Percentiles rank a stretch among this genome's conserved stretches.
phyloP scores from a whole-genome alignment of 2,113 vertebrate genomes.

The Rhizomys pruinosus region DNA sequence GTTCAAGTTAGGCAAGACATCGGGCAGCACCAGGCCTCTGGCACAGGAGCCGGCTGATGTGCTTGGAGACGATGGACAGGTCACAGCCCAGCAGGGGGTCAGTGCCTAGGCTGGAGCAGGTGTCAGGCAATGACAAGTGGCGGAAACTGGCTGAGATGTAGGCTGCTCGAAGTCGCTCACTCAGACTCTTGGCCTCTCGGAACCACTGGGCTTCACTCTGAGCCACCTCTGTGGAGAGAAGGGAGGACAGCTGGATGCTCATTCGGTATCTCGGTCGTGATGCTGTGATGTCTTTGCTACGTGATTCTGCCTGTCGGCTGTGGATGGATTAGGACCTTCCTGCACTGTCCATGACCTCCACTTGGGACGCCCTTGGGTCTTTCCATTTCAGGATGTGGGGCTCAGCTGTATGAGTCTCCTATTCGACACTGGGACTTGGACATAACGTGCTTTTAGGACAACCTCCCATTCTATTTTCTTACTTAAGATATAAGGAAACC shows the following conservation, averaged over 20 bases:
- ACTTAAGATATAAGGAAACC: not conserved
- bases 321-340: not conserved
- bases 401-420: no score
- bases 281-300: no score
- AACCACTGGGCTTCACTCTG: conserved; percentile 51
- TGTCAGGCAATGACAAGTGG: conserved; percentile 56
- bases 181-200: conserved; percentile 65
- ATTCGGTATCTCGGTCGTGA: not conserved
- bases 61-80: conserved; percentile 69
- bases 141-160: conserved; percentile 63
- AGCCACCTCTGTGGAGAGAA: conserved; percentile 48
- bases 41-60: conserved; percentile 45
- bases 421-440: not conserved
- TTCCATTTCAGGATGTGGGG: not conserved
- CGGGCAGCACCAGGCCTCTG: conserved; percentile 64
- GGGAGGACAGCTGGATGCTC: not conserved
- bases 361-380: not conserved
- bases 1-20: conserved; percentile 68
- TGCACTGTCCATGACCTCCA: not conserved
- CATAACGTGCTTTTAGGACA: not conserved
- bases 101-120: not conserved
- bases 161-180: conserved; percentile 30
- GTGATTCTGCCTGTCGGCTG: not conserved
- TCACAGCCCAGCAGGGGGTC: conserved; percentile 68
- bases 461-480: not conserved